These are phyloP conservation scores for Tinamus major DNA, from an alignment of 2,797 vertebrate species.

Conservation along the genomic window DNA sequence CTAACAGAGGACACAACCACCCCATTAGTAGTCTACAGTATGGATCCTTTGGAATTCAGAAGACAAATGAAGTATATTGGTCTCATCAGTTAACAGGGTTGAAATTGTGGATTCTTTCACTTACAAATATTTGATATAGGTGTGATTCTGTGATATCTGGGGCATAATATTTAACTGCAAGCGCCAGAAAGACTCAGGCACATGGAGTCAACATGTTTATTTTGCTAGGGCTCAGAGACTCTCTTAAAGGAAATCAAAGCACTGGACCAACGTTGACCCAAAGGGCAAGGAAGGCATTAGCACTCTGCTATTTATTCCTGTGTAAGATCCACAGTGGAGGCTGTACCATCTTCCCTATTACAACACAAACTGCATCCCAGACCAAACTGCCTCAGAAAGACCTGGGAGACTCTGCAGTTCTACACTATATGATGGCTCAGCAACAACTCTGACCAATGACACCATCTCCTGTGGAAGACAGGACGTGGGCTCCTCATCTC, in stretches of 20 bases:
- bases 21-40: not conserved
- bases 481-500: not conserved
- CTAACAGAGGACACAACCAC: not conserved
- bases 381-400: not conserved
- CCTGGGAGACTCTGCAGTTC: not conserved
- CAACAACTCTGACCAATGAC: not conserved
- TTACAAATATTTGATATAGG: not conserved
- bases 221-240: not conserved
- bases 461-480: not conserved
- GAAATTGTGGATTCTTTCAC: not conserved
- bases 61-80: not conserved
- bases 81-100: not conserved
- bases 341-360: not conserved
- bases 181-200: not conserved
- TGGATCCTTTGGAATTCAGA: not conserved
- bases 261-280: not conserved
- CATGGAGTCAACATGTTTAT: not conserved
- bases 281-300: not conserved
- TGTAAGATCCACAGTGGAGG: not conserved
- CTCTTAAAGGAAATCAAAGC: not conserved
- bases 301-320: not conserved
- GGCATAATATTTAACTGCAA: not conserved
- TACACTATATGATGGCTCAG: not conserved
- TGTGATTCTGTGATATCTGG: not conserved
- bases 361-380: not conserved